phyloP scores from a whole-genome alignment of 2,888 invertebrate genomes.

The Pecten maximus region DNA sequence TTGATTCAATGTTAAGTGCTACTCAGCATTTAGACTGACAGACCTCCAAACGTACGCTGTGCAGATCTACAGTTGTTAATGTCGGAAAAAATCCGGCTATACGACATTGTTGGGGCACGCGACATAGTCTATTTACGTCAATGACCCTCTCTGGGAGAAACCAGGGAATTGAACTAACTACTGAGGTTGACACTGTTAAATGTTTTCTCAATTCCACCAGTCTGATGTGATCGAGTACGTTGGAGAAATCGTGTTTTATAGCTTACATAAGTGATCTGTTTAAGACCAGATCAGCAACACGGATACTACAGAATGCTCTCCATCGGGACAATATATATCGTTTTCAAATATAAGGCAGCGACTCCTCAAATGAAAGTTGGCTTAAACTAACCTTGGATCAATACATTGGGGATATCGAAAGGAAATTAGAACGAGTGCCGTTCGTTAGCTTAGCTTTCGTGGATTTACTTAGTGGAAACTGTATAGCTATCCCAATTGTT shows the following conservation, averaged over 20 bases:
- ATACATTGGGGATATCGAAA: background rate
- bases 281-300: background rate
- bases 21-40: no score
- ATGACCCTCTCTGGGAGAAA: background rate
- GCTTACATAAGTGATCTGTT: background rate
- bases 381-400: background rate
- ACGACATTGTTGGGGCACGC: background rate
- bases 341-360: slow-evolving; percentile 5
- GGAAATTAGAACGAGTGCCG: background rate
- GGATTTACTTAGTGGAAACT: background rate
- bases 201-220: background rate
- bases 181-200: background rate
- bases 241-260: background rate
- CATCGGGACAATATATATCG: background rate
- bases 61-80: background rate
- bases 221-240: background rate
- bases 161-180: background rate
- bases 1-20: no score
- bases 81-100: background rate
- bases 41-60: background rate
- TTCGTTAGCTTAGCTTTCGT: background rate
- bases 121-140: background rate
- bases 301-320: background rate
- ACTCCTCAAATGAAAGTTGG: background rate
- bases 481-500: background rate